These are phyloP conservation scores for Noctilio leporinus DNA, from an alignment of 2,113 vertebrate species.

Conservation along the genomic window DNA sequence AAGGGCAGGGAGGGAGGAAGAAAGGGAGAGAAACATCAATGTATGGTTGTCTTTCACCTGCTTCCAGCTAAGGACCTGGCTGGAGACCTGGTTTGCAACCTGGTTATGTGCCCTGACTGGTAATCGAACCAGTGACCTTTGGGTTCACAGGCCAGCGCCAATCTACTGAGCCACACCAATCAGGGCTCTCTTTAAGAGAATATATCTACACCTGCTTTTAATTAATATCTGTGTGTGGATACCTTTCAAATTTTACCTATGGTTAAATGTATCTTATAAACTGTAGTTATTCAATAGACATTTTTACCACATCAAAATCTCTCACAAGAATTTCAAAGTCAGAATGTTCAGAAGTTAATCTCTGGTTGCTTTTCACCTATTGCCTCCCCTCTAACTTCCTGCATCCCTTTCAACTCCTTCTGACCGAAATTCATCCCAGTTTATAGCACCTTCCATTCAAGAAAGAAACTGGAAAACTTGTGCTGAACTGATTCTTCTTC, in stretches of 20 bases:
- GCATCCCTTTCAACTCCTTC: background rate
- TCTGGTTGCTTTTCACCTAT: background rate
- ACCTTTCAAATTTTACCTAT: background rate
- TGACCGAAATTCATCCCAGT: background rate
- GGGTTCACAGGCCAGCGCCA: too few relatives aligned
- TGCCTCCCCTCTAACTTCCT: rapidly evolving
- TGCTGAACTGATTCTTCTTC: background rate
- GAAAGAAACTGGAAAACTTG: background rate
- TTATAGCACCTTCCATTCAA: background rate
- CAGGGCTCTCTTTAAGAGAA: background rate
- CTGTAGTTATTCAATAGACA: background rate
- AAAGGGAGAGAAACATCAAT: too few relatives aligned
- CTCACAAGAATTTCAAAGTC: background rate
- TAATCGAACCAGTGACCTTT: too few relatives aligned
- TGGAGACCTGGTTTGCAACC: too few relatives aligned
- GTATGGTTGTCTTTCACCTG: too few relatives aligned
- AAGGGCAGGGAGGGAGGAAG: too few relatives aligned
- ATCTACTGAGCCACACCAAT: too few relatives aligned
- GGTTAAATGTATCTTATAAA: background rate
- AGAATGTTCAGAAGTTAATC: background rate
- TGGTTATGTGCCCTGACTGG: too few relatives aligned
- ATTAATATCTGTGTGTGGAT: background rate
- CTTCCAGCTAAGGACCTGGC: too few relatives aligned
- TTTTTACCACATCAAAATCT: background rate
- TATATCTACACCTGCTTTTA: background rate